Evolutionary conservation across 2,888 invertebrate species (phyloP), one percentile per base, ranked within the genome.

Genomic region (Parnassius apollo): DNA sequence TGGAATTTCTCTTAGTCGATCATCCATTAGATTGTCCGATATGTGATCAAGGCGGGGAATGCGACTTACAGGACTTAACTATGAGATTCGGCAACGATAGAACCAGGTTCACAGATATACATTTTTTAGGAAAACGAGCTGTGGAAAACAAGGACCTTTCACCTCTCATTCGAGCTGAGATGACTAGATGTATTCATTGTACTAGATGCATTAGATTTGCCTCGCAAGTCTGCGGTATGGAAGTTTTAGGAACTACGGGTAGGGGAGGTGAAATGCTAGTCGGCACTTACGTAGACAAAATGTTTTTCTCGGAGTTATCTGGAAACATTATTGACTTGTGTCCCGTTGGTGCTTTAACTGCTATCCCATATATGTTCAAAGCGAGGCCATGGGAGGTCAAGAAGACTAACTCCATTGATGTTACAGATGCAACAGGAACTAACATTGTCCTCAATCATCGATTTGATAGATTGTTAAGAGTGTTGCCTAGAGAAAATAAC

Each of bases 11-110:
- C 62, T 91, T 99, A 25, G 95, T 98, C 65, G 99, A 99, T 78
- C 99, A 99, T 90, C 99, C 99, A 0, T 90, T 99, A 51, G 99
- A 99, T 92, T 99, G 99, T 82, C 99, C 99, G 4, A 99, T 99
- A 85, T 99, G 99, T 87, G 99, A 99, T 87, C 99, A 99, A 89
- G 97, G 97, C 35, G 97, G 97, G 0, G 97, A 97, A 85, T 97
- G 97, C 75, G 97, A 97, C 86, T 92, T 97, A 45, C 98, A 99
- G 92, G 99, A 99, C 90, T 97, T 99, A 82, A 97, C 98, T 9
- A 98, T 99, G 97, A 96, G 96, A 13, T 99, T 98, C 83, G 99
- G 99, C 66, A 98, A 95, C 74, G 98, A 96, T 86, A 94, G 98
- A 65, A 97, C 98, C 12, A 93, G 99, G 61, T 99, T 98, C 77